Base-by-base conservation (phyloP, 2,113 vertebrate genomes). In the Pao palembangensis region DNA sequence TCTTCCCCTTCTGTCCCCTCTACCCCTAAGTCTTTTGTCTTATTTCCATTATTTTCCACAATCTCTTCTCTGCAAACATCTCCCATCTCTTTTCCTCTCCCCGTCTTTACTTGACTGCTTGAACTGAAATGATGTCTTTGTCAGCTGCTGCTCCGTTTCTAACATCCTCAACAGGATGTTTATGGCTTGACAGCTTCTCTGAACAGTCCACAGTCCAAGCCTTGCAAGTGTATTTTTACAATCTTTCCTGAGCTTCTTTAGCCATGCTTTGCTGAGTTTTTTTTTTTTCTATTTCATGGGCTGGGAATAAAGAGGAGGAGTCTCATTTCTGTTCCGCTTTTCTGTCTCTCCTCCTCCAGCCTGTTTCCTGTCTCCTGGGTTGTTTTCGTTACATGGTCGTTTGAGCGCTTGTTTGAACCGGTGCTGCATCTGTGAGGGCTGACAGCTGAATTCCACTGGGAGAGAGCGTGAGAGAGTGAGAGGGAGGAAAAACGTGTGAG, bases 371-470 rank as follows among this genome's bases (percentile, higher is more conserved):
- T 83, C 77, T 89, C 86, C 65, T 60, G 88, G 67, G 74, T 85
- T 86, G 84, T 89, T 88, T 91, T 82, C 77, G 64, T 86, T 85
- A 73, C 49, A 58, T 34, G 71, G 75, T 81, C 71, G 73, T 87
- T 86, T 86, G 73, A 38, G 44, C 67, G 81, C 56, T 67, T 55
- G 20, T 66, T 87, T 79, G 67, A 89, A 82, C 80, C 82, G 56
- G 34, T 67, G 67, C 70, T 46, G 73, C 83, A 81, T 88, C 88
- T 87, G 84, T 66, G 78, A 72, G 58, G 61, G 77, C 82, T 89
- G 78, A 87, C 87, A 83, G 84, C 84, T 88, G 87, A 89, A 88
- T 88, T 89, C 85, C 85, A 81, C 61, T 1, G 79, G 83, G 88
- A 88, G 69, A 49, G 60, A 63, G 62, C 17, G 67, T 60, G 83